Conservation (phyloP, 2,113 vertebrate species). For the Dicaeum eximium region DNA sequence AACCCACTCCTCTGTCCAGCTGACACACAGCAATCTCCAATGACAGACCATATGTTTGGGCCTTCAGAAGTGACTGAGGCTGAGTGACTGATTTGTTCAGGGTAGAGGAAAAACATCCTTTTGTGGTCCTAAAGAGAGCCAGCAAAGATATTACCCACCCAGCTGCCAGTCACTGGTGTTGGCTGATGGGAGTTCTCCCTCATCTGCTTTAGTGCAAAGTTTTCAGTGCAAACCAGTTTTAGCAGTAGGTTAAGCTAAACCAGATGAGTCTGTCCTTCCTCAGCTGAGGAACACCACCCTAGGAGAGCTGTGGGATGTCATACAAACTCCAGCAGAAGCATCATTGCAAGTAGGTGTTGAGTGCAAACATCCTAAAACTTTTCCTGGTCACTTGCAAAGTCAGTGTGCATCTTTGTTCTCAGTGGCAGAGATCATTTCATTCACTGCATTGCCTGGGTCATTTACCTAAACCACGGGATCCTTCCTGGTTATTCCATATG, state of each 20-base stretch:
- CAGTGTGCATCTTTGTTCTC: not conserved
- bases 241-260: not conserved
- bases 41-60: not conserved
- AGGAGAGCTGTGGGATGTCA: not conserved
- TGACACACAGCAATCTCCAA: not conserved
- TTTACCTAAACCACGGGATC: not conserved
- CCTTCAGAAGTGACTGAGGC: not conserved
- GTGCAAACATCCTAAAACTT: not conserved
- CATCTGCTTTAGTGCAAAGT: not conserved
- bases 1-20: not conserved
- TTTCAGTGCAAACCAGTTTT: not conserved
- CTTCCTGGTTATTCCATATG: not conserved
- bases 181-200: not conserved
- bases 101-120: not conserved
- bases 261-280: not conserved
- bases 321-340: not conserved
- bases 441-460: not conserved
- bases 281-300: not conserved
- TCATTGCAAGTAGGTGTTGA: not conserved
- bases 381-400: not conserved
- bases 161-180: not conserved
- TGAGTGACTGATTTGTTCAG: not conserved
- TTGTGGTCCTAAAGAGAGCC: not conserved
- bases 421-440: not conserved
- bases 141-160: not conserved